Percentiles rank a stretch among this genome's conserved stretches.
phyloP scores from a whole-genome alignment of 2,797 vertebrate genomes.

The Neopelma chrysocephalum region DNA sequence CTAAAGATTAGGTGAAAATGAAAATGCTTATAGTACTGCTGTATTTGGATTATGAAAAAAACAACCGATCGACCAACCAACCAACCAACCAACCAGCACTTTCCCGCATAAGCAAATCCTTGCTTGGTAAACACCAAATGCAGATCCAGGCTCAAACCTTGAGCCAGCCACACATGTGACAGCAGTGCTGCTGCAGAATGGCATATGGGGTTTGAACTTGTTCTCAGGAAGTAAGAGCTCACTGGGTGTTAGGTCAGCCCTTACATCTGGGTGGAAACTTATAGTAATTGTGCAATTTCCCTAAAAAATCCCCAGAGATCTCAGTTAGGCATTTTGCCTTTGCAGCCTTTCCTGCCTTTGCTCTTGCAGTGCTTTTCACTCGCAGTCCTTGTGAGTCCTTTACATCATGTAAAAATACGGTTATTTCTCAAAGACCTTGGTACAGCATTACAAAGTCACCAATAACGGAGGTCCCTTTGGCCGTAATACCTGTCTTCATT shows the following conservation, averaged over 20 bases:
- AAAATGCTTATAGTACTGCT: neutral
- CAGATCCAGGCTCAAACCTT: neutral
- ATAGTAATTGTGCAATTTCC: conserved; percentile 46
- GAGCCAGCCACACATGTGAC: rapidly evolving
- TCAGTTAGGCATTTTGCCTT: neutral
- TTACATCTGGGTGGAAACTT: neutral
- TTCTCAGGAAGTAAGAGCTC: neutral
- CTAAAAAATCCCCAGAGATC: neutral
- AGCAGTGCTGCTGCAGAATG: neutral
- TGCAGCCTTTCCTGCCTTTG: conserved; percentile 27
- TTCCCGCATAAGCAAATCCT: neutral
- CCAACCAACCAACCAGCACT: neutral
- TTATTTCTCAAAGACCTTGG: neutral
- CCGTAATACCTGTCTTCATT: neutral
- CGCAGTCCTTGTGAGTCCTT: neutral
- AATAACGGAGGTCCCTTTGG: neutral
- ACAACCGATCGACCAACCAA: neutral
- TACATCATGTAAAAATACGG: neutral
- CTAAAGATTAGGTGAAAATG: neutral
- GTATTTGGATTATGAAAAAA: neutral
- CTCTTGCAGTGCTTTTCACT: neutral
- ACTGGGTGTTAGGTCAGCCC: conserved; percentile 9
- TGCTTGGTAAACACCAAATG: neutral
- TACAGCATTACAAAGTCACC: neutral
- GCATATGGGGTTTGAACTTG: neutral